Evolutionary conservation across 2,888 invertebrate genomes (phyloP).

Genomic region (Drosophila robusta): DNA sequence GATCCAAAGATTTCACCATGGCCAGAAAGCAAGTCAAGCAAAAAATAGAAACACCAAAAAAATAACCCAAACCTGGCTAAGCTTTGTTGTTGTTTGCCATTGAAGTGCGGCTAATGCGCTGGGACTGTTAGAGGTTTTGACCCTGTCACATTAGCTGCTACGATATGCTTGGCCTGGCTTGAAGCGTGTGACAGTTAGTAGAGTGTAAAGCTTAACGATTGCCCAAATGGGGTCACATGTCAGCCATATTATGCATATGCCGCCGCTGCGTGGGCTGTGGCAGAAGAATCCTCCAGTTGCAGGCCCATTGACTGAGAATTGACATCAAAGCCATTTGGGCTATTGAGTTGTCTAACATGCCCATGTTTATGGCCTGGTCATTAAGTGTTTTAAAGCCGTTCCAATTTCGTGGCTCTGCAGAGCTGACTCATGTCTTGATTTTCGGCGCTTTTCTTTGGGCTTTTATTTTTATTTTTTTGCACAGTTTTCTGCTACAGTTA

Average conservation of each 20-base stretch:
- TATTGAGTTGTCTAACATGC: slow-evolving; percentile 4
- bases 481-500: slow-evolving; percentile 68
- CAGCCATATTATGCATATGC: slow-evolving; percentile 34
- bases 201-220: slow-evolving; percentile 81
- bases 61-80: slow-evolving; percentile 27
- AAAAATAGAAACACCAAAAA: slow-evolving; percentile 7
- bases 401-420: slow-evolving; percentile 24
- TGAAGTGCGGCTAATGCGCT: slow-evolving; percentile 54
- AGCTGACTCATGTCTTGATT: slow-evolving; percentile 42
- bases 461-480: slow-evolving; percentile 29
- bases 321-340: slow-evolving; percentile 1
- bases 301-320: slow-evolving; percentile 1
- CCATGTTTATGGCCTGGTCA: slow-evolving; percentile 6
- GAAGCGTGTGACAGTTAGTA: slow-evolving; percentile 63
- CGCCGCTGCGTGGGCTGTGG: slow-evolving; percentile 22
- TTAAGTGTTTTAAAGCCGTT: slow-evolving; percentile 25
- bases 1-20: slow-evolving; percentile 70
- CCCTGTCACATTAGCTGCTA: slow-evolving; percentile 68
- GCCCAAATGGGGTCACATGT: slow-evolving; percentile 72
- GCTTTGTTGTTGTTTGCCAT: slow-evolving; percentile 46
- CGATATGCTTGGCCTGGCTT: slow-evolving; percentile 61
- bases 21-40: slow-evolving; percentile 26
- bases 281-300: slow-evolving; percentile 5
- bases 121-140: slow-evolving; percentile 45
- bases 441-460: slow-evolving; percentile 18